phyloP scores from a whole-genome alignment of 1,140 invertebrate species.

The Hydropsyche tenuis region DNA sequence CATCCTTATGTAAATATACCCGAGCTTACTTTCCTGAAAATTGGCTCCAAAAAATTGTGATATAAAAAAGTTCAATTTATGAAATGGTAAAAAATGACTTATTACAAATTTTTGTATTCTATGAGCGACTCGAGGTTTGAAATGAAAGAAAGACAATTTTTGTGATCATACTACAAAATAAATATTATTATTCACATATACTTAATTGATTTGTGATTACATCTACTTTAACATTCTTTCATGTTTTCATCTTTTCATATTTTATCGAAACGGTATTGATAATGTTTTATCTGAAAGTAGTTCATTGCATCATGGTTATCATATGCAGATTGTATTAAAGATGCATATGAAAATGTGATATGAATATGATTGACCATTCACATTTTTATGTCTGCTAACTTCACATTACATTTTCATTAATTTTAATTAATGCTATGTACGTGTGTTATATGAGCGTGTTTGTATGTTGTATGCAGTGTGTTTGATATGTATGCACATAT shows the following conservation, averaged over 20 bases:
- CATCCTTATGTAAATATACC: constrained; percentile 35
- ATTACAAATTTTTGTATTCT: neutral
- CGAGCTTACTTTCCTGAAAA: constrained; percentile 28
- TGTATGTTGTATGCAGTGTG: too few relatives aligned
- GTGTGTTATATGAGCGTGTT: too few relatives aligned
- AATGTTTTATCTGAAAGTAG: neutral
- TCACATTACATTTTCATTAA: constrained; percentile 25
- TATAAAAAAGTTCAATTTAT: neutral
- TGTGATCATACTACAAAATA: neutral
- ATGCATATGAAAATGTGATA: constrained; percentile 33
- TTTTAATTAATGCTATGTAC: neutral
- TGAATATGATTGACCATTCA: constrained; percentile 7
- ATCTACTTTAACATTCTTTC: too few relatives aligned
- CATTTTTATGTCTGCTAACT: neutral
- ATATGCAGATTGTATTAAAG: constrained; percentile 39
- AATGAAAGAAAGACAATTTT: constrained; percentile 9
- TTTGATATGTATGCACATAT: too few relatives aligned
- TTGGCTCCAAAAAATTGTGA: neutral
- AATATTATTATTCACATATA: too few relatives aligned
- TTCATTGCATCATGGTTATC: constrained; percentile 50
- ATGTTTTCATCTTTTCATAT: too few relatives aligned
- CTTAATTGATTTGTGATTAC: too few relatives aligned
- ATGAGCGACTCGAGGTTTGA: neutral
- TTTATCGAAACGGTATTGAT: too few relatives aligned
- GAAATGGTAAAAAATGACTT: constrained; percentile 8